Conservation (phyloP, 2,113 vertebrate genomes). For the Vanacampus margaritifer region DNA sequence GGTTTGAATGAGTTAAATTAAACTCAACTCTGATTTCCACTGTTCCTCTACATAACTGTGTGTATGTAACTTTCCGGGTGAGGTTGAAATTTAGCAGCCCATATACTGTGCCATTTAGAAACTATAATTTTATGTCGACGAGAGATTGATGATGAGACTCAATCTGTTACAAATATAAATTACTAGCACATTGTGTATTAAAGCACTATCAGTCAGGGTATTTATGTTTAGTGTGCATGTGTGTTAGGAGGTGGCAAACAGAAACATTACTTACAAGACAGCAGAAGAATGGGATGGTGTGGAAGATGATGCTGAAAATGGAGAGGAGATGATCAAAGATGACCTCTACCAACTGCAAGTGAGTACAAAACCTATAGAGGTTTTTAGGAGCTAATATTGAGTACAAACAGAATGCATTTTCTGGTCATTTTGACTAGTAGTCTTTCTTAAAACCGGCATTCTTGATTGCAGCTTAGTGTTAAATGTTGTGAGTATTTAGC, state of each 20-base stretch:
- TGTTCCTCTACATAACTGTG: no score
- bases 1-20: no score
- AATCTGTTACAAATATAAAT: no score
- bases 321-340: conserved; percentile 57
- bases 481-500: no score
- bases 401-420: not conserved
- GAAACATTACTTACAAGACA: conserved; percentile 82
- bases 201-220: not conserved
- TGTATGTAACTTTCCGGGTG: no score
- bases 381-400: not conserved
- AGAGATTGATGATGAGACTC: no score
- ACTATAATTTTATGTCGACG: no score
- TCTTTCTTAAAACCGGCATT: not conserved
- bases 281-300: conserved; percentile 62
- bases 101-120: no score
- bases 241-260: conserved; percentile 83
- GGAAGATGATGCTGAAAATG: conserved; percentile 38
- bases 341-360: conserved; percentile 75
- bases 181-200: no score
- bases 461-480: no score
- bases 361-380: conserved; percentile 7
- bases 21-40: no score
- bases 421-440: not conserved
- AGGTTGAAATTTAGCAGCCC: no score
- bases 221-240: conserved; percentile 9